Percentiles rank a stretch among this genome's conserved stretches.
phyloP scores from a whole-genome alignment of 1,140 invertebrate genomes.

The Neuroterus valhalla region DNA sequence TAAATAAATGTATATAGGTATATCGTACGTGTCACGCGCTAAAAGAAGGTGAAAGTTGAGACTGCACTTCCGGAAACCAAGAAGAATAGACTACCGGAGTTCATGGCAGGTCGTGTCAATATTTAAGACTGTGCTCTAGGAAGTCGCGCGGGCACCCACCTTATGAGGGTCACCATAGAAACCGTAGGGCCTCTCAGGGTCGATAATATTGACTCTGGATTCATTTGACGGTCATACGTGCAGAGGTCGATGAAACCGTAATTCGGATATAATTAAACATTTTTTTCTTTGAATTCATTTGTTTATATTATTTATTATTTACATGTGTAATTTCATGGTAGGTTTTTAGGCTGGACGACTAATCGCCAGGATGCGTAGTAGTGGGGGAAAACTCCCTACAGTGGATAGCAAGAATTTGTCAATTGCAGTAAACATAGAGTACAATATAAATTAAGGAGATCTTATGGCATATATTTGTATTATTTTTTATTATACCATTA shows the following conservation, averaged over 20 bases:
- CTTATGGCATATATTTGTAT: too few species aligned
- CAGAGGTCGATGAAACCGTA: constrained; percentile 21
- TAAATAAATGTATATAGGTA: constrained; percentile 12
- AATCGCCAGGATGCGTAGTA: too few species aligned
- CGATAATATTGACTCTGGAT: constrained; percentile 62
- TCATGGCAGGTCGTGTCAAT: constrained; percentile 55
- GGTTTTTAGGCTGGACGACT: too few species aligned
- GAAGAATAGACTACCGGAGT: constrained; percentile 31
- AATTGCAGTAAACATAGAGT: too few species aligned
- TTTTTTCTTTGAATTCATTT: not conserved
- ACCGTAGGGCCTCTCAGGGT: constrained; percentile 62
- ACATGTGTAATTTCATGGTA: not conserved
- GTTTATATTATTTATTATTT: not conserved
- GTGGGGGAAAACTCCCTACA: too few species aligned
- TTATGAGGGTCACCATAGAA: constrained; percentile 67
- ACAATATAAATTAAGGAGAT: too few species aligned
- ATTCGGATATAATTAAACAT: too few species aligned
- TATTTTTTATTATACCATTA: too few species aligned
- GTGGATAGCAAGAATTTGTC: too few species aligned
- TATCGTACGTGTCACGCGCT: not conserved
- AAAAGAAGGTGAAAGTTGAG: not conserved
- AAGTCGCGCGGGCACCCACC: constrained; percentile 31
- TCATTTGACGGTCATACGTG: constrained; percentile 58
- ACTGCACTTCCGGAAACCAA: constrained; percentile 17
- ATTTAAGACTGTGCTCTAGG: constrained; percentile 53